Conservation (phyloP, 2,888 invertebrate species). For the Eristalinus sepulchralis region DNA sequence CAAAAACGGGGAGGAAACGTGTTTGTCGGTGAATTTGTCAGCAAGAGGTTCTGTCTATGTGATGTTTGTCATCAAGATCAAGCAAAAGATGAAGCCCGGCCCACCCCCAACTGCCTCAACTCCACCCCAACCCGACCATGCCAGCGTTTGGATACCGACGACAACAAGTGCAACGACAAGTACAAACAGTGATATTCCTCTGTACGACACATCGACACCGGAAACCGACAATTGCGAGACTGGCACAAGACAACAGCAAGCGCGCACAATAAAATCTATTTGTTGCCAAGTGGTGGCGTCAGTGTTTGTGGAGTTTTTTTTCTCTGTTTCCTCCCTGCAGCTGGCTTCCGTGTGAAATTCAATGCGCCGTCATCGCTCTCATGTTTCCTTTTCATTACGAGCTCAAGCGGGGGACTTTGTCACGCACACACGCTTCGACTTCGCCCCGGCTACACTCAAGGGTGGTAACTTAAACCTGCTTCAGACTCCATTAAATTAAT, state of each 20-base stretch:
- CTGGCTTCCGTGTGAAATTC: constrained; percentile 11
- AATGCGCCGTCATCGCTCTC: constrained; percentile 44
- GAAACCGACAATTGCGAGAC: not conserved
- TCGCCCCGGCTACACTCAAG: not conserved
- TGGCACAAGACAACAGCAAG: not conserved
- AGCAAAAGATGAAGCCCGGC: not conserved
- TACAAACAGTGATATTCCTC: not conserved
- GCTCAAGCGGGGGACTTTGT: not conserved
- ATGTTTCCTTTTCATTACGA: constrained; percentile 16
- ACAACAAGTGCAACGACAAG: not conserved
- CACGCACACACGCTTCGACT: constrained; percentile 31
- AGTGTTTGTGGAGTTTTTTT: constrained; percentile 1
- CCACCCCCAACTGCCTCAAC: not conserved
- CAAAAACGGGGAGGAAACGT: no score
- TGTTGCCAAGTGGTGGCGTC: constrained; percentile 24
- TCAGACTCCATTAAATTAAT: constrained; percentile 60
- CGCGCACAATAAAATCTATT: not conserved
- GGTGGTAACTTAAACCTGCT: constrained; percentile 1
- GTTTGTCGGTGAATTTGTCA: no score
- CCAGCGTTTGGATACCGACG: not conserved
- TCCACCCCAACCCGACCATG: no score
- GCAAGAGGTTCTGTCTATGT: no score
- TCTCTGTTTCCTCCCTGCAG: not conserved
- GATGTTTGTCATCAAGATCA: not conserved
- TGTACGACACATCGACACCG: not conserved